phyloP scores from a whole-genome alignment of 2,888 invertebrate genomes.

The Dicroscelio sp. region DNA sequence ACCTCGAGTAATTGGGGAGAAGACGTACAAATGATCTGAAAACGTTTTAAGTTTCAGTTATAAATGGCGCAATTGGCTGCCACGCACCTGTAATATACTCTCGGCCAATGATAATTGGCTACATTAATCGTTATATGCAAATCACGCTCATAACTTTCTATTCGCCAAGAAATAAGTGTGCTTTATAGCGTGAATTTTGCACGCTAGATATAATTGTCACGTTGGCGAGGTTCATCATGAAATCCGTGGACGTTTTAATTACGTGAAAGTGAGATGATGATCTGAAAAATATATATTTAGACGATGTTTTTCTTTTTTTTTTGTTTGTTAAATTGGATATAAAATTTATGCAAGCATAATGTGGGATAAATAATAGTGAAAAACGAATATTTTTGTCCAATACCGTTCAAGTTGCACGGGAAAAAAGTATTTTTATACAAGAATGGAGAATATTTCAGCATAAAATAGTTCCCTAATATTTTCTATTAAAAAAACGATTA shows the following conservation, averaged over 20 bases:
- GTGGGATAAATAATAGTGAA: too few relatives aligned
- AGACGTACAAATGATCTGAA: background rate
- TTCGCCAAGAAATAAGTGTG: constrained; percentile 25
- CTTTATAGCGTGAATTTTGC: constrained; percentile 15
- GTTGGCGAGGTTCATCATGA: background rate
- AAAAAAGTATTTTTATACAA: too few relatives aligned
- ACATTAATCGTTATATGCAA: constrained; percentile 32
- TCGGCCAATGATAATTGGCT: constrained; percentile 26
- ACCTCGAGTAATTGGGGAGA: background rate
- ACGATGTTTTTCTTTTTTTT: too few relatives aligned
- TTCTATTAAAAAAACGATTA: too few relatives aligned
- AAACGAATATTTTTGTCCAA: too few relatives aligned
- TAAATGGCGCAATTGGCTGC: background rate
- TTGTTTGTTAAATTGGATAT: too few relatives aligned
- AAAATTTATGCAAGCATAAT: too few relatives aligned
- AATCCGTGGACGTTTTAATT: too few relatives aligned
- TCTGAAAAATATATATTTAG: too few relatives aligned
- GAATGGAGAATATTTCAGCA: too few relatives aligned
- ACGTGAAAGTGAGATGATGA: background rate
- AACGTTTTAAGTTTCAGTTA: constrained; percentile 27
- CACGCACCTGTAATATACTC: constrained; percentile 8
- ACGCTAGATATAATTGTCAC: constrained; percentile 34
- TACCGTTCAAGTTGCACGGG: too few relatives aligned
- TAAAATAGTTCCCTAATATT: too few relatives aligned
- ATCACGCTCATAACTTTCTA: background rate